Evolutionary conservation across 2,888 invertebrate species (phyloP), one percentile per base, ranked within the genome.

Genomic region (Cylindroiulus punctatus): DNA sequence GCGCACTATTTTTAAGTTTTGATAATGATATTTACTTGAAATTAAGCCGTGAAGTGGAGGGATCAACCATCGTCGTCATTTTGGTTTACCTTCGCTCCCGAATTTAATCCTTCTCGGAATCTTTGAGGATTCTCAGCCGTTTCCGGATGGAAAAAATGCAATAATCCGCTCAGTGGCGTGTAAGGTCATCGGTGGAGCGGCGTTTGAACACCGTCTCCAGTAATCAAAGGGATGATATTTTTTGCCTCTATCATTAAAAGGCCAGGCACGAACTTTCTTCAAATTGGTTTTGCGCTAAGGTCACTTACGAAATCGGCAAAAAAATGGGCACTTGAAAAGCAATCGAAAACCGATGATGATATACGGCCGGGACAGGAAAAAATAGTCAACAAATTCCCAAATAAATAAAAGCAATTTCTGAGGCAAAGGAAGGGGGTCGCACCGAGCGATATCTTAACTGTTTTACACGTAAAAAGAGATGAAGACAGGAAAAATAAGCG

Each of bases 261-360:
- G 52, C 52, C 52, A 52, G 52, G 52, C 52, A 52, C 52, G 52
- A 52, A 52, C 52, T 52, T 52, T 19, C 52, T 17, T 52, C 52
- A 52, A 52, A 52, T 52, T 52, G 52, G 52, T 52, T 52, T 52
- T 52, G 52, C 52, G 52, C 52, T 52, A 52, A 52, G 52, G 52
- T 52, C 52, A 52, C 52, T 52, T 52, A 52, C 44, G 52, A n/a
- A 52, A 52, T 52, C 52, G 12, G 52, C 52, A 52, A 52, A 52
- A 47, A 52, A 52, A 52, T 12, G n/a, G n/a, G 19, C 52, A 52
- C 52, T 52, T 52, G 52, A 52, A 52, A 52, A 52, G 52, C 52
- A 52, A 52, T 52, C 52, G 52, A 52, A 52, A 52, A 52, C 17
- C 52, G 52, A 52, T 52, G 52, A 52, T 52, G 52, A 52, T 52